Base-by-base conservation (phyloP, 2,888 invertebrate species). In the Ernsta delagoae region DNA sequence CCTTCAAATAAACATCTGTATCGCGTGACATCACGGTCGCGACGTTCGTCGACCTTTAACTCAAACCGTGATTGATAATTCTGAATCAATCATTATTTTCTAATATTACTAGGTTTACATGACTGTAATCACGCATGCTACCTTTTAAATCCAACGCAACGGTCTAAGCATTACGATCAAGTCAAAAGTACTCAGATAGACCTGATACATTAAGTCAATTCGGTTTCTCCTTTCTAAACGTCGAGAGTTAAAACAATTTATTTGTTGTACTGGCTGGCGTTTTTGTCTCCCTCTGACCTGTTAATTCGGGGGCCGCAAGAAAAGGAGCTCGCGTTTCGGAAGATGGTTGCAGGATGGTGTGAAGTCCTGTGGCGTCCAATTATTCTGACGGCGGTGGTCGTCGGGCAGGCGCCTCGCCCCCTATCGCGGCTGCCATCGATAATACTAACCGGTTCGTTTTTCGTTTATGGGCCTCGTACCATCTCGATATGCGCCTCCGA, bases 281-380 rank as follows among this genome's bases (percentile, higher is more conserved):
- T 71, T 74, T 75, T 72, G 72, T 81, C 79, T 77, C 79, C 71
- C 66, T 80, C 73, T 62, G 64, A 64, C 72, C 64, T 59, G 53
- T 61, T 61, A 48, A 67, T 60, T 61, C 56, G 56, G 56, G 53
- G 57, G 61, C 59, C 59, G 68, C 48, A 63, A 67, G 68, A 62
- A 69, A 63, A 59, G 62, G 63, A 69, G 50, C 57, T 48, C 59
- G 8, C 48, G 45, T 75, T 72, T 71, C 72, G 70, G 72, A 71
- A 69, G 73, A 73, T 72, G 74, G 69, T 74, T 71, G 71, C 71
- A 71, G 75, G 79, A 81, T 88, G 88, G 92, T 92, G 92, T 92
- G 92, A 92, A 92, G 91, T 92, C 92, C 92, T 83, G 92, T 82
- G 88, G 92, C 86, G 92, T 83, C 90, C 92, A 92, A 92, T 92